Percentiles rank a stretch among this genome's conserved stretches.
Evolutionary conservation across 2,113 vertebrate species (phyloP).

Genomic region (Ursus arctos): DNA sequence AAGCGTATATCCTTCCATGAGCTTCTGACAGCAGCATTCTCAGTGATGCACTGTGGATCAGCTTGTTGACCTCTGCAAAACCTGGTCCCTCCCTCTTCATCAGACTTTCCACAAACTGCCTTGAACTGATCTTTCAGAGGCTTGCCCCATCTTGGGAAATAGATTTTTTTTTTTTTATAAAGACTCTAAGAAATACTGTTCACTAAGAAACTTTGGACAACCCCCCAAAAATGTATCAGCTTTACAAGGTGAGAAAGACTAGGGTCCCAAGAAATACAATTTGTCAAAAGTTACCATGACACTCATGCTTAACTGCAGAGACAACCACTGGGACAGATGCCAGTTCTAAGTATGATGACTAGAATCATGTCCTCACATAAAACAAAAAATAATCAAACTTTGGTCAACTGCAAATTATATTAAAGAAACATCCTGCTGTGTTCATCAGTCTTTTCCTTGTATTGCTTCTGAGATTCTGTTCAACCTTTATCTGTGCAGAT

Average conservation of each 20-base stretch:
- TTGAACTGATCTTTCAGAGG: not conserved
- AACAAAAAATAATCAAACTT: not conserved
- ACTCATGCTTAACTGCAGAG: not conserved
- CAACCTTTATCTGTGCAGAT: not conserved
- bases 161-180: not conserved
- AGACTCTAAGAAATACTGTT: slow-evolving; percentile 18
- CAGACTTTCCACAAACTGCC: not conserved
- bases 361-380: not conserved
- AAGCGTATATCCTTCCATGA: not conserved
- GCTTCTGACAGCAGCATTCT: not conserved
- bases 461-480: not conserved
- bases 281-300: not conserved
- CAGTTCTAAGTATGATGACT: not conserved
- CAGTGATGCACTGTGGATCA: no score
- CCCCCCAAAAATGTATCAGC: not conserved
- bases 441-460: not conserved
- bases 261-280: not conserved
- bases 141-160: not conserved
- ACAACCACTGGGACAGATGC: not conserved
- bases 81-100: not conserved
- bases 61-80: not conserved
- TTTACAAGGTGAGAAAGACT: slow-evolving; percentile 46
- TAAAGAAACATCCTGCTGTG: not conserved
- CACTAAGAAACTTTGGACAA: not conserved
- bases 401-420: not conserved